These are phyloP conservation scores for Caranx ignobilis DNA, from an alignment of 2,113 vertebrate species.

Conservation along the genomic window DNA sequence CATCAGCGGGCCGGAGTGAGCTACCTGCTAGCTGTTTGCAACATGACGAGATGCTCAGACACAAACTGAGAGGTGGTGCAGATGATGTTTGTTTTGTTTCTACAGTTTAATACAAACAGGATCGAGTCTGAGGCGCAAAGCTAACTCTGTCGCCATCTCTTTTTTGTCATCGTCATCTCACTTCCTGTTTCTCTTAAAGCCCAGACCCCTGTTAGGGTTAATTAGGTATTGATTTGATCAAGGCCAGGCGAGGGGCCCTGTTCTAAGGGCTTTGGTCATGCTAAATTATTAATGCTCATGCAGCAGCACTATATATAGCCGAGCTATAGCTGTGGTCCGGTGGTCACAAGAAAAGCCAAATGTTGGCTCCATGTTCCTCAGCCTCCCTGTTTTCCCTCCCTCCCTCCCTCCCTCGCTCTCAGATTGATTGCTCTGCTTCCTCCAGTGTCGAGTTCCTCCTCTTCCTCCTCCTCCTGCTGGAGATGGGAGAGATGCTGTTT, in stretches of 20 bases:
- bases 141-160: not conserved
- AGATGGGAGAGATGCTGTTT: not conserved
- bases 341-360: slow-evolving; percentile 63
- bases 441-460: slow-evolving; percentile 25
- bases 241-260: slow-evolving; percentile 41
- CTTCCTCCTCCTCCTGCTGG: no score
- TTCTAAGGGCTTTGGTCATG: slow-evolving; percentile 56
- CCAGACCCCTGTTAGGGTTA: slow-evolving; percentile 51
- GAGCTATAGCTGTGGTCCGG: slow-evolving; percentile 38
- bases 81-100: no score
- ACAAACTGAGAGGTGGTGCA: not conserved
- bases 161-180: slow-evolving; percentile 4
- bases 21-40: not conserved
- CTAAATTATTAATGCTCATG: slow-evolving; percentile 78
- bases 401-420: slow-evolving; percentile 4
- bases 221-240: slow-evolving; percentile 75
- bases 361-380: slow-evolving; percentile 1
- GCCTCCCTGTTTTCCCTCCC: not conserved
- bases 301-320: slow-evolving; percentile 68
- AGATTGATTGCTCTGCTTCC: slow-evolving; percentile 51
- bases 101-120: not conserved
- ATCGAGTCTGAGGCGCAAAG: not conserved
- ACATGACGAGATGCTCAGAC: not conserved
- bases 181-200: slow-evolving; percentile 27
- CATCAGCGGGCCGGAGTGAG: not conserved